A percentile compares a stretch with the other conserved stretches of the same genome.
phyloP scores from a whole-genome alignment of 2,797 vertebrate species.

The Etheostoma perlongum region DNA sequence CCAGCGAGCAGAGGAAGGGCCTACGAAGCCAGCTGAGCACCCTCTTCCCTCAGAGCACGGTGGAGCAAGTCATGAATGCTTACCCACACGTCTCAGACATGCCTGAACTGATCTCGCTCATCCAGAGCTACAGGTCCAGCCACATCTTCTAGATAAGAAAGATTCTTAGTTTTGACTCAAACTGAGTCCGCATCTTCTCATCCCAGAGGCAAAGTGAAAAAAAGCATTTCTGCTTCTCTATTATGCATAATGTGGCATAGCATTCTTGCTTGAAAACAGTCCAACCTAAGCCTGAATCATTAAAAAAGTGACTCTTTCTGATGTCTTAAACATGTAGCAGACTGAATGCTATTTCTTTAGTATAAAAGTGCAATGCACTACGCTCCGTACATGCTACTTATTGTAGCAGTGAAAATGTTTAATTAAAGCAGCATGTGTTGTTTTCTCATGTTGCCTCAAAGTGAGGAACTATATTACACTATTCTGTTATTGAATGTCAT shows the following conservation, averaged over 20 bases:
- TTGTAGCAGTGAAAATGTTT: conserved; percentile 44
- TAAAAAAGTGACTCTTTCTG: conserved; percentile 39
- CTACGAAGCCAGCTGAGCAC: conserved; percentile 73
- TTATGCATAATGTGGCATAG: neutral
- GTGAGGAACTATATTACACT: conserved; percentile 72
- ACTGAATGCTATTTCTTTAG: conserved; percentile 38
- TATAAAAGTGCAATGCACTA: conserved; percentile 78
- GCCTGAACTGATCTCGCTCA: conserved; percentile 71
- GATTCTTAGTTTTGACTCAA: neutral
- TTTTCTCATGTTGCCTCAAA: conserved; percentile 81
- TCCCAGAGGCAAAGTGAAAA: conserved; percentile 13
- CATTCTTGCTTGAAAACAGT: neutral
- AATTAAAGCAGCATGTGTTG: conserved; percentile 76
- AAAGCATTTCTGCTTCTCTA: neutral
- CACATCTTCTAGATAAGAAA: conserved; percentile 43
- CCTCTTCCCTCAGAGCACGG: conserved; percentile 74
- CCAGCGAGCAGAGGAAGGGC: conserved; percentile 53
- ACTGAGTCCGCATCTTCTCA: conserved; percentile 29
- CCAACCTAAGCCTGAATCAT: conserved; percentile 55
- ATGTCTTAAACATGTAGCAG: conserved; percentile 37
- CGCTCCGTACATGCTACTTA: conserved; percentile 54
- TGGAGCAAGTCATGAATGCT: conserved; percentile 74
- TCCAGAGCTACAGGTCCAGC: conserved; percentile 70
- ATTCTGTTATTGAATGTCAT: conserved; percentile 48
- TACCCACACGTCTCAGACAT: conserved; percentile 73